Base-by-base conservation (phyloP, 35 echinoderm and acorn worm species). In the Holothuria glaberrima region DNA sequence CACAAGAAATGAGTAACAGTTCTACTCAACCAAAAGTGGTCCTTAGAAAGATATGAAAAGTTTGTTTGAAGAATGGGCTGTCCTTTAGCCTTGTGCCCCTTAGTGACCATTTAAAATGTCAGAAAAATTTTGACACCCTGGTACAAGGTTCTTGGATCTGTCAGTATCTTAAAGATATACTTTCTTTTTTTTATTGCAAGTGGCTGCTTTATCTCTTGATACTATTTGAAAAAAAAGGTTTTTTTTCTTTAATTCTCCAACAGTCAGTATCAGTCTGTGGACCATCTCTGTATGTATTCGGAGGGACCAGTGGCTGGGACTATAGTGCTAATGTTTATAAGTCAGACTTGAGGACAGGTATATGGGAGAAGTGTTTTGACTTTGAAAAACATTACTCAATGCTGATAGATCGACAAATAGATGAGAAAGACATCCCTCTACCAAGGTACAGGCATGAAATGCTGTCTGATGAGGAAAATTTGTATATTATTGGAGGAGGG, bases 391-490 rank as follows among this genome's bases (percentile, higher is more conserved):
- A 62, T 69, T 69, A 58, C 0, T 88, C 89, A 29, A 66, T 52
- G 24, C 59, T 79, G 67, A 65, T 86, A 13, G 63, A 82, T 24
- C 36, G 22, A 33, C 28, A 46, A 18, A 77, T 25, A n/a, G 26
- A 90, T 46, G 59, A 88, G 20, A 14, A 48, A 6, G n/a, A 36
- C 5, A 54, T 86, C 19, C 95, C 95, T 21, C 65, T 62, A 26
- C 86, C 95, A 6, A 68, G 95, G 20, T 98, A 98, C 76, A 88
- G 95, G 59, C 95, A 98, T 77, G 95, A 98, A 81, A 94, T 98
- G 90, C 86, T 92, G n/a, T 84, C 64, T 45, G 90, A 98, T 68
- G 90, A 76, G 6, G 64, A 92, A 12, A 87, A 83, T 60, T 59
- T 98, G 30, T 98, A 94, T 84, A 66, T 98, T 38, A 86, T 98